Base-by-base conservation (phyloP, 2,888 invertebrate species). In the Rotaria magnacalcarata region DNA sequence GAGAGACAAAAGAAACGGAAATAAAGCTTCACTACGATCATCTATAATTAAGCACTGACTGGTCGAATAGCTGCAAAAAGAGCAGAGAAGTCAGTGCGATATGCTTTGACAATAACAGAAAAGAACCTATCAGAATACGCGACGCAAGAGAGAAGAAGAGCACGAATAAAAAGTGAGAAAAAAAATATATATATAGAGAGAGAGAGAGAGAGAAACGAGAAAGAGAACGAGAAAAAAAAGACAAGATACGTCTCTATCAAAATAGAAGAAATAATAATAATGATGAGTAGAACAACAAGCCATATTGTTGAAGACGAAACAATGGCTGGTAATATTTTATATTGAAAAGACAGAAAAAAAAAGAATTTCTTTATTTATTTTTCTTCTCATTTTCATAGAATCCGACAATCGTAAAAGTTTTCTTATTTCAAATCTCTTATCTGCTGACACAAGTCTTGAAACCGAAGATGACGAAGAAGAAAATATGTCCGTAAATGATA, bases 151-250 rank as follows among this genome's bases (percentile, higher is more conserved):
- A 67, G 67, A 67, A 67, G 67, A 67, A 67, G 67, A 67, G 34
- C 67, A 67, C 67, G 67, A 67, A 67, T 67, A 67, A 67, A 67
- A 67, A 67, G 34, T 67, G 67, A 67, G 67, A 67, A 67, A 34
- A 54, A 11, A 52, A 11, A 52, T 52, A 52, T 52, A 60, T 34
- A 34, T 34, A 34, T 34, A 67, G 67, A 24, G 21, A 21, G 56
- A 21, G 7, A 7, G 56, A 56, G 56, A 56, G 8, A 56, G 56
- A 56, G 21, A 56, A 5, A 56, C 1, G 27, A 67, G 27, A 27
- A 34, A 27, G 16, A 67, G 34, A 27, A 67, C 7, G 19, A 27
- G 34, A 67, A 27, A 19, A 34, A 19, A 41, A 10, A 67, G 16
- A 67, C 14, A 19, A 67, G 67, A 67, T 67, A 67, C 16, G 16